Percentiles rank a stretch among this genome's conserved stretches.
Evolutionary conservation across 2,888 invertebrate species (phyloP).

Genomic region (Parnassius smintheus): DNA sequence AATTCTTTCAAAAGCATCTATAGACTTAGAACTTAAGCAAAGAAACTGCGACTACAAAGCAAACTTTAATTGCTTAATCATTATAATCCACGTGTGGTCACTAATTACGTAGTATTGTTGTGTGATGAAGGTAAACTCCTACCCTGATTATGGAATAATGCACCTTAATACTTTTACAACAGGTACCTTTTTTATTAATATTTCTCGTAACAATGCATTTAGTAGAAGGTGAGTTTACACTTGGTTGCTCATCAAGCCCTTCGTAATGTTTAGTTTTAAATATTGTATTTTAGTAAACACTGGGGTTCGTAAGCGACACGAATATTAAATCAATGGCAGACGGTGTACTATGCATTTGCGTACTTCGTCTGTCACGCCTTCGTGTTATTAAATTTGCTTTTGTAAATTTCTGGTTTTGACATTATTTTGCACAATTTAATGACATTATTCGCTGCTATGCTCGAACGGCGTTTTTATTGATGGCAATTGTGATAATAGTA

Average conservation of each 20-base stretch:
- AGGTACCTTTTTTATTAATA: not conserved
- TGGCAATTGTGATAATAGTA: no score
- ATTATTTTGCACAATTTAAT: no score
- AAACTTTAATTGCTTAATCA: constrained; percentile 18
- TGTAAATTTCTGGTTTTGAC: no score
- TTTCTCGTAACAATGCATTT: constrained; percentile 24
- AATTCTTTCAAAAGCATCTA: no score
- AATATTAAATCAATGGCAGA: not conserved
- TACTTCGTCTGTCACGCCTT: not conserved
- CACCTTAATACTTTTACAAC: constrained; percentile 8
- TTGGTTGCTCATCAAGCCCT: constrained; percentile 25
- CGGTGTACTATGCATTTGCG: constrained; percentile 1
- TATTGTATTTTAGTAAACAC: constrained; percentile 24
- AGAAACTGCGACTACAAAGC: constrained; percentile 6
- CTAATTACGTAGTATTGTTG: constrained; percentile 10
- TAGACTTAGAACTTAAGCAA: not conserved
- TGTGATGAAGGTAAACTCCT: constrained; percentile 3
- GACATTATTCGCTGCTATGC: no score
- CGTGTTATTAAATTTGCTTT: no score
- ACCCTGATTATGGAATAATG: not conserved
- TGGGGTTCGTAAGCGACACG: constrained; percentile 5
- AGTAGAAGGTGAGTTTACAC: constrained; percentile 19
- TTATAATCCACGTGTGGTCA: constrained; percentile 8
- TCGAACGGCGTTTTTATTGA: not conserved
- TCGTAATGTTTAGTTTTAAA: constrained; percentile 29